Evolutionary conservation across 1,140 invertebrate species (phyloP).

Genomic region (Drosophila willistoni): DNA sequence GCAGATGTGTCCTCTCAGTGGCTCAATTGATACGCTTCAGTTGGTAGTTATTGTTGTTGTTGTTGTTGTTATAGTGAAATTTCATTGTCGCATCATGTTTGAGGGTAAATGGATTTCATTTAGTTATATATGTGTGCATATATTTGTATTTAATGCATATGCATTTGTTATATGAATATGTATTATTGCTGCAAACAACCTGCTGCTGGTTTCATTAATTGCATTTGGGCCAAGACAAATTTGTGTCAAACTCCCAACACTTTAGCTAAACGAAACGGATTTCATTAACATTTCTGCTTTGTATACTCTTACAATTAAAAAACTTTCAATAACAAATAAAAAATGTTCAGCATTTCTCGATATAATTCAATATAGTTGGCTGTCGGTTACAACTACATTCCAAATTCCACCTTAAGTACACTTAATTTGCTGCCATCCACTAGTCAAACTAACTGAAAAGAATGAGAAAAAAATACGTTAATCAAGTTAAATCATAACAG

Average conservation of each 20-base stretch:
- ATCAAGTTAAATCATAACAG: constrained; percentile 45
- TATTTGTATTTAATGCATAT: not conserved
- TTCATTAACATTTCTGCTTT: not conserved
- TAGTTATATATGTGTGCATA: constrained; percentile 30
- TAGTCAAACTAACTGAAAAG: constrained; percentile 24
- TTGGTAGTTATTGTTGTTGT: constrained; percentile 24
- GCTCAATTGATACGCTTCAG: constrained; percentile 17
- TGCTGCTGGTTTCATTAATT: constrained; percentile 28
- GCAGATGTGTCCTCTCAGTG: constrained; percentile 54
- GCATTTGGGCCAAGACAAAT: constrained; percentile 20
- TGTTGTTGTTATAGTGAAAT: constrained; percentile 40
- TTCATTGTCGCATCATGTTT: constrained; percentile 52
- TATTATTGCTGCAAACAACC: constrained; percentile 15
- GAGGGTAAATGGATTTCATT: constrained; percentile 34
- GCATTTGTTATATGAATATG: not conserved
- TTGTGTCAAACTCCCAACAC: constrained; percentile 15
- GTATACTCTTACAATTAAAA: no score
- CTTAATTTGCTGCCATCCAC: not conserved
- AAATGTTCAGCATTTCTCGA: no score
- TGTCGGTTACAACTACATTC: not conserved
- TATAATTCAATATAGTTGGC: no score
- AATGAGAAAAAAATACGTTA: constrained; percentile 30
- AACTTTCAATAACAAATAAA: no score
- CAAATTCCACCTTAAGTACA: not conserved
- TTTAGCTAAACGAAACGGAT: not conserved